These are phyloP conservation scores for Syngnathus rostellatus DNA, from an alignment of 2,797 vertebrate species.

Conservation along the genomic window DNA sequence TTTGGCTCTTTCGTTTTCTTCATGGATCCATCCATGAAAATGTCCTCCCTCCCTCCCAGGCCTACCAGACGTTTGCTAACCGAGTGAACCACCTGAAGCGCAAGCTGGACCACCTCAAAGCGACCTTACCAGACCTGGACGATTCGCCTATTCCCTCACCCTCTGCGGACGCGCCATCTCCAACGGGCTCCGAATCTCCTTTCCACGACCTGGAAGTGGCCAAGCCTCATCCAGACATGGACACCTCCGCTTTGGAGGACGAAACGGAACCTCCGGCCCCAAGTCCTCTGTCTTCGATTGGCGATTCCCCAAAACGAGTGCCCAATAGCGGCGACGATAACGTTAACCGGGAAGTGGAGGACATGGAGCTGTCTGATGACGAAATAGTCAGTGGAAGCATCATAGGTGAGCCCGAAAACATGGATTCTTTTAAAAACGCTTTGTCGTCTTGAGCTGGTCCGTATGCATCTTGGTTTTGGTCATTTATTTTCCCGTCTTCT, in stretches of 20 bases:
- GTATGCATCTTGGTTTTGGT: no score
- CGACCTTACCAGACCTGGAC: constrained; percentile 83
- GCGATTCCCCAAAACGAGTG: constrained; percentile 52
- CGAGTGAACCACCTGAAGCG: constrained; percentile 91
- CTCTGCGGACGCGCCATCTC: constrained; percentile 87
- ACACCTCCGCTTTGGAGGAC: constrained; percentile 68
- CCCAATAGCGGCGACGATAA: constrained; percentile 37
- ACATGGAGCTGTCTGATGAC: constrained; percentile 96
- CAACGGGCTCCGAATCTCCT: constrained; percentile 91
- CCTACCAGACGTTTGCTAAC: constrained; percentile 95
- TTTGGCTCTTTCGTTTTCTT: no score
- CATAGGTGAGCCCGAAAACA: constrained; percentile 70
- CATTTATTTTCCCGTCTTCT: background rate
- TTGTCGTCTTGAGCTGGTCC: background rate
- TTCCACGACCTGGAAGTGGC: constrained; percentile 71
- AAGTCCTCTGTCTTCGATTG: constrained; percentile 62
- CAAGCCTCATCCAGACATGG: constrained; percentile 56
- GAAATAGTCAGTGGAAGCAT: constrained; percentile 68
- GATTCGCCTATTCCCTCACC: constrained; percentile 96
- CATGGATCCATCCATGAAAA: no score
- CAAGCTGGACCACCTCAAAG: constrained; percentile 88
- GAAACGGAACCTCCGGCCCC: constrained; percentile 60
- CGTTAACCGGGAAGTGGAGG: constrained; percentile 89
- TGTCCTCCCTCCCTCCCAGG: constrained; percentile 56
- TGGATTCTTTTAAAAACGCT: no score